Conservation (phyloP, 2,888 invertebrate species). For the Epinotia brunnichana region DNA sequence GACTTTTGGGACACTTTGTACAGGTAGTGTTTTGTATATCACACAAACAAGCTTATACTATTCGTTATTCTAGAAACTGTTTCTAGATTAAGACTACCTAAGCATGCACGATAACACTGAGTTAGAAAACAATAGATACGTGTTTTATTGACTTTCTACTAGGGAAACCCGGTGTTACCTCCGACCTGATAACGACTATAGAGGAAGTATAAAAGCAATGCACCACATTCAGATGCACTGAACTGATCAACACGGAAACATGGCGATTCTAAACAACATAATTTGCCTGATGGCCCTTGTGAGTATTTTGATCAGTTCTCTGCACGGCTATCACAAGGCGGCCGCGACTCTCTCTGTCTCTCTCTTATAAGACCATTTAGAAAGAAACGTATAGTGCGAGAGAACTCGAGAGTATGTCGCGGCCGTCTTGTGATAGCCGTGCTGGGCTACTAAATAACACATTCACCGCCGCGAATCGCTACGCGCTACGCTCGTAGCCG, state of each 20-base stretch:
- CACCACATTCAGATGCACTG: constrained; percentile 42
- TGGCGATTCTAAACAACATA: constrained; percentile 50
- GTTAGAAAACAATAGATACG: constrained; percentile 28
- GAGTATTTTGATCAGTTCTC: constrained; percentile 39
- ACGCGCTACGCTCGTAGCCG: no score
- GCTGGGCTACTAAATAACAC: no score
- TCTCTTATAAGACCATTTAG: no score
- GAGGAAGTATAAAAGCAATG: constrained; percentile 57
- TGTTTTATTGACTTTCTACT: constrained; percentile 34
- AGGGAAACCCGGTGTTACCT: constrained; percentile 38
- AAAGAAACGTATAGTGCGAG: no score
- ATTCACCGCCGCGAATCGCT: no score
- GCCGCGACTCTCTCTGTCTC: no score
- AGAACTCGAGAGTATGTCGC: no score
- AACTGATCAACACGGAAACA: constrained; percentile 41
- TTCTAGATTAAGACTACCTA: constrained; percentile 11
- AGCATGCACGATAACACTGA: background rate
- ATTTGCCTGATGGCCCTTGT: constrained; percentile 49
- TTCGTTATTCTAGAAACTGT: background rate
- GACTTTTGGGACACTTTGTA: no score
- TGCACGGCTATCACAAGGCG: no score
- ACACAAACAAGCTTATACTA: background rate
- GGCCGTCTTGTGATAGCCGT: no score
- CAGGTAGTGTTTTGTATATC: no score
- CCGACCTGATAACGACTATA: constrained; percentile 49